A percentile compares a stretch with the other conserved stretches of the same genome.
phyloP scores from a whole-genome alignment of 1,140 invertebrate species.

The Phocides pigmalion region DNA sequence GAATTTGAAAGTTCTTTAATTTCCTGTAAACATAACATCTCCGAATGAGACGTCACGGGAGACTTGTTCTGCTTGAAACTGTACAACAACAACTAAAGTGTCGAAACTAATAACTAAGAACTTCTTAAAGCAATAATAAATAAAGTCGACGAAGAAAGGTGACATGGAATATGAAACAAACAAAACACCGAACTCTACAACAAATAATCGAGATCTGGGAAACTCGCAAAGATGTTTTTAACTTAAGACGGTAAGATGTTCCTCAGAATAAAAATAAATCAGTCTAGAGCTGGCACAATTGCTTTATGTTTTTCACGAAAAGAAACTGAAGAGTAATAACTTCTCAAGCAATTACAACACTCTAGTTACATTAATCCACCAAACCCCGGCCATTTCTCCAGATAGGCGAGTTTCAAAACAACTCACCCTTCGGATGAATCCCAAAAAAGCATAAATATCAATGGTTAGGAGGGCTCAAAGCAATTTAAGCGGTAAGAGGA shows the following conservation, averaged over 20 bases:
- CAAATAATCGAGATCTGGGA: constrained; percentile 19
- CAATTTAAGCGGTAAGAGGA: constrained; percentile 51
- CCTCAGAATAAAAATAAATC: constrained; percentile 59
- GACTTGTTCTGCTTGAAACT: constrained; percentile 18
- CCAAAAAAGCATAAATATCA: constrained; percentile 73
- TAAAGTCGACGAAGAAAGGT: constrained; percentile 30
- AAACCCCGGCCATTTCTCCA: constrained; percentile 51
- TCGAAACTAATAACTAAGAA: constrained; percentile 33
- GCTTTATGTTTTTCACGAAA: constrained; percentile 65
- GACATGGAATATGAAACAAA: constrained; percentile 29
- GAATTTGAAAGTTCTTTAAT: constrained; percentile 22
- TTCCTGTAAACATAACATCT: constrained; percentile 21
- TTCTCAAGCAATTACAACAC: constrained; percentile 70
- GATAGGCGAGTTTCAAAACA: constrained; percentile 69
- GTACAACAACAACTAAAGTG: constrained; percentile 28
- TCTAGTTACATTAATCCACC: constrained; percentile 68
- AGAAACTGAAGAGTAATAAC: constrained; percentile 66
- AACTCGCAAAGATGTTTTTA: constrained; percentile 21
- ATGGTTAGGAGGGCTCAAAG: constrained; percentile 55
- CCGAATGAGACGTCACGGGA: constrained; percentile 12
- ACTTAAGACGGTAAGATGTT: constrained; percentile 24
- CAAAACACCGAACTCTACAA: constrained; percentile 25
- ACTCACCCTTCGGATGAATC: constrained; percentile 57
- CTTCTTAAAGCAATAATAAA: constrained; percentile 32
- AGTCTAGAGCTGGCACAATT: constrained; percentile 57